Evolutionary conservation across 2,888 invertebrate genomes (phyloP).

Genomic region (Amphipyra tragopoginis): DNA sequence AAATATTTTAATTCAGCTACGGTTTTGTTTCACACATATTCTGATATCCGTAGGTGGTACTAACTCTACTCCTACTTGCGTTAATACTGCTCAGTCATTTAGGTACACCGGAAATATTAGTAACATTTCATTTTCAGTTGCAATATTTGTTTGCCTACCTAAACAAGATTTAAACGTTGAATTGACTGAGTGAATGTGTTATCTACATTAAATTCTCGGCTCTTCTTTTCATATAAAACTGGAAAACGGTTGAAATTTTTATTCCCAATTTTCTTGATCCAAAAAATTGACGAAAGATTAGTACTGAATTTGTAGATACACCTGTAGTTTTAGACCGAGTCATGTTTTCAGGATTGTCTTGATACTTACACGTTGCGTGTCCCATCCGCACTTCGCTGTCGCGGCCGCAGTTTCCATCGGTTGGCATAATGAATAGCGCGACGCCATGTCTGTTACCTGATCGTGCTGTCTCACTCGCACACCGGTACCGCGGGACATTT

Average conservation of each 20-base stretch:
- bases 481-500: slow-evolving; percentile 43
- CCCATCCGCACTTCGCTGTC: slow-evolving; percentile 62
- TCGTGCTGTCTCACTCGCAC: slow-evolving; percentile 53
- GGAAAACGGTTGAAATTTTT: too few species aligned
- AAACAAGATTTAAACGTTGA: background rate
- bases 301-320: too few species aligned
- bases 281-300: too few species aligned
- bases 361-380: slow-evolving; percentile 12
- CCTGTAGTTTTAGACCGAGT: background rate
- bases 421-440: slow-evolving; percentile 76
- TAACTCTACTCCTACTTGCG: background rate
- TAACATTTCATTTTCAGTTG: background rate
- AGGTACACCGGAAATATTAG: background rate
- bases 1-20: slow-evolving; percentile 17
- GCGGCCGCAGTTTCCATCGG: slow-evolving; percentile 67
- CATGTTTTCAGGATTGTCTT: background rate
- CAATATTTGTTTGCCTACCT: too few species aligned
- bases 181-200: too few species aligned
- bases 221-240: too few species aligned
- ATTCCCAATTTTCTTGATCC: too few species aligned
- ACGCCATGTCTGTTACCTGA: slow-evolving; percentile 80
- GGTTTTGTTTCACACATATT: slow-evolving; percentile 5
- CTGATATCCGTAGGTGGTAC: background rate
- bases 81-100: background rate
- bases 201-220: too few species aligned